Base-by-base conservation (phyloP, 2,888 invertebrate genomes). In the Chalcosyrphus nemorum region DNA sequence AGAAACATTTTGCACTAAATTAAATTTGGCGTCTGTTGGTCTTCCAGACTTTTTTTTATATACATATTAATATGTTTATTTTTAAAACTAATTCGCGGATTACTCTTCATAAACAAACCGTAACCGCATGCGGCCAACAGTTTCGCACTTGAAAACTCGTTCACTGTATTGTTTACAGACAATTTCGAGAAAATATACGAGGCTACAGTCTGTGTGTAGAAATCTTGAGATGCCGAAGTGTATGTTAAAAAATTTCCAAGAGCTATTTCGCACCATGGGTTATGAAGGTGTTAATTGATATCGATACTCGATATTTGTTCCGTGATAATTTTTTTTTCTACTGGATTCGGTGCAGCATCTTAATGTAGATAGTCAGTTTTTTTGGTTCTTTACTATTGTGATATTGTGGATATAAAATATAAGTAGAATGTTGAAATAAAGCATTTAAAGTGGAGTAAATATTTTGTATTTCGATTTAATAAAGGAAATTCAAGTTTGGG, bases 271-370 rank as follows among this genome's bases (percentile, higher is more conserved):
- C 45, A 47, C 47, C 35, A 56, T 19, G 13, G 6, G 13, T 32
- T 47, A 47, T 47, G 32, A 56, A 56, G 19, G 63, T 47, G 63
- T 13, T 63, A 63, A 63, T 47, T 47, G 32, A 32, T 47, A 4
- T 63, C 19, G 19, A 57, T 35, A 57, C 21, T 38, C 38, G n/a
- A 24, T 57, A 35, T 29, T 11, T 29, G 45, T 61, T 17, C 17
- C 17, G 29, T 45, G 43, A 41, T 29, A 63, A 47, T 63, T 47
- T 47, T 19, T 45, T 47, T 47, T 11, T n/a, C n/a, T n/a, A 21
- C n/a, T 45, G 21, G 15, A 19, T 56, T 32, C 32, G 54, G 19
- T 29, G 19, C 63, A 13, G 32, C n/a, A 32, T n/a, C 19, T 32
- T 32, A 47, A 47, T 9, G 47, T 6, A 32, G 35, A 13, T 56